A percentile compares a stretch with the other conserved stretches of the same genome.
phyloP scores from a whole-genome alignment of 2,888 invertebrate genomes.

The Malthinus flaveolus region DNA sequence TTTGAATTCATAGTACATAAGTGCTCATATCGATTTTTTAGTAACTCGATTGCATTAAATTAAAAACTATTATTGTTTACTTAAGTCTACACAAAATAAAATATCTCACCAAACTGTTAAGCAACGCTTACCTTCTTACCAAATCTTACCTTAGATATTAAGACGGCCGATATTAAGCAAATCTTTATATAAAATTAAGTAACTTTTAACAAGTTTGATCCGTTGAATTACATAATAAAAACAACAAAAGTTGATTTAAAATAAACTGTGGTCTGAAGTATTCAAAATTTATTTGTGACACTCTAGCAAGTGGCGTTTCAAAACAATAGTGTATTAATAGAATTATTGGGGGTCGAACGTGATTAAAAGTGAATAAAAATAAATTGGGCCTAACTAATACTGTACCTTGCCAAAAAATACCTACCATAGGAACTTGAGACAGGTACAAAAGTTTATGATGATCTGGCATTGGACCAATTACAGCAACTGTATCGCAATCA shows the following conservation, averaged over 20 bases:
- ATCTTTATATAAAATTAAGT: neutral
- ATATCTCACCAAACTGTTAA: neutral
- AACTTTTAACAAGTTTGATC: neutral
- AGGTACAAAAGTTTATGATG: slow-evolving; percentile 62
- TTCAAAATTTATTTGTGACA: neutral
- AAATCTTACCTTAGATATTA: neutral
- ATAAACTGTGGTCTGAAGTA: neutral
- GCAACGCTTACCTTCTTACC: slow-evolving; percentile 1
- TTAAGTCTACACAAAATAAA: no score
- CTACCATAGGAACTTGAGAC: slow-evolving; percentile 61
- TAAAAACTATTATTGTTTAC: no score
- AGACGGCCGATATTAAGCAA: neutral
- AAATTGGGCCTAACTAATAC: slow-evolving; percentile 20
- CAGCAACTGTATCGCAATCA: slow-evolving; percentile 54
- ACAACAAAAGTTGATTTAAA: neutral
- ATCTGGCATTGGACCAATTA: slow-evolving; percentile 61
- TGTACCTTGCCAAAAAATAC: slow-evolving; percentile 51
- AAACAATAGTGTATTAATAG: no score
- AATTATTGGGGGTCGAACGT: no score
- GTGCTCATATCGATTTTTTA: no score
- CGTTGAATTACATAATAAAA: neutral
- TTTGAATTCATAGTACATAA: no score
- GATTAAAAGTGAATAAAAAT: no score
- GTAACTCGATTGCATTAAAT: no score
- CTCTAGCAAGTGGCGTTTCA: no score